Base-by-base conservation (phyloP, 2,888 invertebrate genomes). In the Synanthedon myopaeformis region DNA sequence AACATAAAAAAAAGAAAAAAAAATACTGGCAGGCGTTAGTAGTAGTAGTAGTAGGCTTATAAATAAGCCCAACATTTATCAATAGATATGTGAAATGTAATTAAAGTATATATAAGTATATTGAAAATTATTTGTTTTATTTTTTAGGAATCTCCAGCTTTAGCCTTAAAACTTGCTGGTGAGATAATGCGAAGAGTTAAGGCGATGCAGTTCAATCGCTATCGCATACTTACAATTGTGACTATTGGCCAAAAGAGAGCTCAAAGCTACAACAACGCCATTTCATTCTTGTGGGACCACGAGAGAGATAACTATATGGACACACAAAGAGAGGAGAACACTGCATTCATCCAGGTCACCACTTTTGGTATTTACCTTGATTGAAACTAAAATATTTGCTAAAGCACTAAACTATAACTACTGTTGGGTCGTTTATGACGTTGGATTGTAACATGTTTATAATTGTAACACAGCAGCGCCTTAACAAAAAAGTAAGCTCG, bases 281-380 rank as follows among this genome's bases (percentile, higher is more conserved):
- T 87, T 2, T 51, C 74, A 0, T 85, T 86, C 60, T 50, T 87
- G 1, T 87, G 86, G 87, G 86, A 87, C 57, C 66, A 72, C 52
- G 75, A 76, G 51, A 63, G 81, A 5, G 82, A 82, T 45, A 64
- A 57, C 50, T 71, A 77, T 49, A 72, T 76, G 0, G 64, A 82
- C 52, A 52, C 67, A 0, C 61, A 69, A 0, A 69, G 74, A 48
- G 80, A 80, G 8, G 57, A 60, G 2, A 61, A 56, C 2, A 69
- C 76, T 0, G 72, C 72, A 4, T 80, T 82, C 42, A 67, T 86
- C 50, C 86, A 86, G 59, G 72, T 78, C 41, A 85, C 84, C 2
- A 63, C 72, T 1, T 82, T 87, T 62, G 84, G 75, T 3, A 53
- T 82, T 13, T 82, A 82, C 58, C 67, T 81, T 49, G 82, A 82